Conservation (phyloP, 2,113 vertebrate species). For the Glareola pratincola region DNA sequence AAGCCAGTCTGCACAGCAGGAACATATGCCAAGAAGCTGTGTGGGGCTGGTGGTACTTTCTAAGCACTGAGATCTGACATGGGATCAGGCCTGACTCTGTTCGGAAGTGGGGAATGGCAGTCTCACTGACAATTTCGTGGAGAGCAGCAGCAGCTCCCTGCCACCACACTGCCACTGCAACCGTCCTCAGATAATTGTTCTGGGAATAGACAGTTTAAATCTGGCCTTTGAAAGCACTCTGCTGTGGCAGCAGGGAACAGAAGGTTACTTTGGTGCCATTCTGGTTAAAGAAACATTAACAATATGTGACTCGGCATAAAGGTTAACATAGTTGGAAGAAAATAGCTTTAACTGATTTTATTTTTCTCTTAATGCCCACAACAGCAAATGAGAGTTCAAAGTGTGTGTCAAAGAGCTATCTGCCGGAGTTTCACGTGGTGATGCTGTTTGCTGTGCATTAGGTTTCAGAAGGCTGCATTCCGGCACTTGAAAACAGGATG, state of each 20-base stretch:
- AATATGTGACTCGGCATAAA: background rate
- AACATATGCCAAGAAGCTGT: background rate
- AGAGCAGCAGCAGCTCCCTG: background rate
- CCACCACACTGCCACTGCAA: background rate
- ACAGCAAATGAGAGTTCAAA: background rate
- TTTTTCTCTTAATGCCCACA: background rate
- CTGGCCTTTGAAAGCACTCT: background rate
- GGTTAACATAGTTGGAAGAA: background rate
- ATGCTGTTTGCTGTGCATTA: background rate
- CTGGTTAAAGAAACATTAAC: background rate
- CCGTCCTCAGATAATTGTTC: background rate
- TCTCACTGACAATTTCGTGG: background rate
- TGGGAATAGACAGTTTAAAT: background rate
- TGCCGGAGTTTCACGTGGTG: fast-evolving
- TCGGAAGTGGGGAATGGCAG: background rate
- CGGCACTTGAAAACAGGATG: background rate
- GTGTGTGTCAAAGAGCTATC: background rate
- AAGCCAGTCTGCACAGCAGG: background rate
- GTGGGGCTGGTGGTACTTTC: background rate
- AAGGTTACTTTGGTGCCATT: background rate
- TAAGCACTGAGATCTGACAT: background rate
- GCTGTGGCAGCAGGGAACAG: background rate
- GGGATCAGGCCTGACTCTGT: background rate
- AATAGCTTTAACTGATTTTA: background rate
- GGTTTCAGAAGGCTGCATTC: background rate